Evolutionary conservation across 1,140 invertebrate species (phyloP), one percentile per base, ranked within the genome.

Genomic region (Xylocopa sonorina): DNA sequence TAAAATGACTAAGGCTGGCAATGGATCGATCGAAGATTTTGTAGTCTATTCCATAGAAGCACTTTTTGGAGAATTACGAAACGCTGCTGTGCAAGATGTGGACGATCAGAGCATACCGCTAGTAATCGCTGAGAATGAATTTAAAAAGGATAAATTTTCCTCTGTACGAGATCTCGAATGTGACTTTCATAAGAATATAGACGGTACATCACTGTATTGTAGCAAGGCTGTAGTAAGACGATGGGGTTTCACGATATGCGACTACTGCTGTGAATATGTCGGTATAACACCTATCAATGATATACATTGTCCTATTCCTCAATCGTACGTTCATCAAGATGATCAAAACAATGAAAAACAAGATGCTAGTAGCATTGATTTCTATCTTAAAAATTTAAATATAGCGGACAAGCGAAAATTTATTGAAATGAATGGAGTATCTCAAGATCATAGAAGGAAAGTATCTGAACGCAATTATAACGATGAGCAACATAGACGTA

Each of bases 231-330:
- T 92, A 3, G 92, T 92, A 0, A 93, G 93, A 43, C 92, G 95
- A 58, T 94, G 94, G 93, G 93, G 92, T 2, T 95, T 90, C 88
- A 93, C 92, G 1, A 84, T 95, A 7, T 93, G 94, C 41, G 94
- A 95, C 82, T 88, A 89, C 64, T 94, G 93, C 79, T 95, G 94
- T 78, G 78, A 89, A 1, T 74, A 90, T 10, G 80, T 94, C 16
- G 90, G 87, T 38, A 89, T 95, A 9, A 38, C 87, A 0, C 69
- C 93, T 51, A 74, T 88, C 0, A 88, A 92, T 14, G 94, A 94
- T 1, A 53, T 88, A 3, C 95, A 95, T 84, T 87, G 92, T 51
- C 94, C 94, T 0, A 12, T 29, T 0, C 0, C 32, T 0, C 2
- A 41, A 0, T 0, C 5, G 2, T 4, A 24, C 10, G 10, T 53